Percentiles rank a stretch among this genome's conserved stretches.
Evolutionary conservation across 2,888 invertebrate species (phyloP).

Genomic region (Heliconius sara): DNA sequence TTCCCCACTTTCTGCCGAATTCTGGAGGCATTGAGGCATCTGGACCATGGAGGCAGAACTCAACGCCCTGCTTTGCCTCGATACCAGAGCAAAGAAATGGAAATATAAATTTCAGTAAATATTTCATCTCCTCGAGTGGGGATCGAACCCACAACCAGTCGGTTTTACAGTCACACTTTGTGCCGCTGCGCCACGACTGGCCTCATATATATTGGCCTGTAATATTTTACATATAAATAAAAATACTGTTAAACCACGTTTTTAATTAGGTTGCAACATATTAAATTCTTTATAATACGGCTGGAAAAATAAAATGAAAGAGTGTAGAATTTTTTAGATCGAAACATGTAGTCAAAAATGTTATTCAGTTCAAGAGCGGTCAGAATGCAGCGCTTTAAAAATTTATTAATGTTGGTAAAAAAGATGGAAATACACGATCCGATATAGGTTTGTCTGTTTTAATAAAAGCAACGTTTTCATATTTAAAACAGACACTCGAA

Average conservation of each 20-base stretch:
- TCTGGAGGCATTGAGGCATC: no score
- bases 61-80: no score
- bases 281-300: not conserved
- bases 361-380: slow-evolving; percentile 16
- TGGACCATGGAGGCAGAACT: no score
- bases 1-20: no score
- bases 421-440: slow-evolving; percentile 8
- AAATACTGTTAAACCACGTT: not conserved
- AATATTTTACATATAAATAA: not conserved
- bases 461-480: not conserved
- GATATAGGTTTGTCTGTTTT: not conserved
- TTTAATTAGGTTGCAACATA: slow-evolving; percentile 8
- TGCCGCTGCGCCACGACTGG: no score
- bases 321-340: not conserved
- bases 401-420: not conserved
- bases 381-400: not conserved
- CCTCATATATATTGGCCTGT: no score
- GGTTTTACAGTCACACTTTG: no score
- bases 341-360: slow-evolving; percentile 12
- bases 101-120: no score
- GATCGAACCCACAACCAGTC: no score
- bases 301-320: not conserved
- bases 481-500: not conserved
- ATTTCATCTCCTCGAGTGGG: no score
- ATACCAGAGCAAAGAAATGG: no score